A percentile compares a stretch with the other conserved stretches of the same genome.
phyloP scores from a whole-genome alignment of 2,888 invertebrate species.

The Pristionchus entomophagus region DNA sequence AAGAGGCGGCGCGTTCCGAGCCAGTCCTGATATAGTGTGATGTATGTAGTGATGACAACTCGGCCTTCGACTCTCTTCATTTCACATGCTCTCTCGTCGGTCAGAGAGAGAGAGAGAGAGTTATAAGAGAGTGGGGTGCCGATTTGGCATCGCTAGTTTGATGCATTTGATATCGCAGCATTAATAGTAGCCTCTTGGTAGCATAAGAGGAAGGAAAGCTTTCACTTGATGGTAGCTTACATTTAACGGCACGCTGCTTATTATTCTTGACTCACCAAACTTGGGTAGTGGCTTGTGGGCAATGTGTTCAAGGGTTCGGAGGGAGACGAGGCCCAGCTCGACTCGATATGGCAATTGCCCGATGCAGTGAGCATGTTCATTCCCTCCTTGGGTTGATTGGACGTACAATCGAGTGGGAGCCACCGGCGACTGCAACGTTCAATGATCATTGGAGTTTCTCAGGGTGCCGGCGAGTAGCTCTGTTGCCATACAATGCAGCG shows the following conservation, averaged over 20 bases:
- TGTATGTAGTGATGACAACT: too few relatives aligned
- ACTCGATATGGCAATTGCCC: background rate
- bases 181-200: background rate
- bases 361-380: background rate
- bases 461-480: too few relatives aligned
- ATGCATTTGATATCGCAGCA: background rate
- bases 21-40: background rate
- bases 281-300: conserved; percentile 3
- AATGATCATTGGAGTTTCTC: background rate
- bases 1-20: conserved; percentile 14
- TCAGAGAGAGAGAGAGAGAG: too few relatives aligned
- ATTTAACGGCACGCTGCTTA: background rate
- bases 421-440: background rate
- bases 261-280: background rate
- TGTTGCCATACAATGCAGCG: too few relatives aligned
- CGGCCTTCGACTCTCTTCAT: too few relatives aligned
- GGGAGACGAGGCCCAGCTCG: background rate
- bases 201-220: background rate
- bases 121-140: too few relatives aligned
- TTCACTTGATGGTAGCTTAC: background rate
- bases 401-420: conserved; percentile 28
- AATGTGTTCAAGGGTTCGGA: background rate
- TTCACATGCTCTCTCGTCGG: too few relatives aligned
- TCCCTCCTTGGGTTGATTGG: background rate
- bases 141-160: too few relatives aligned